Conservation (phyloP, 2,113 vertebrate species). For the Promerops cafer region DNA sequence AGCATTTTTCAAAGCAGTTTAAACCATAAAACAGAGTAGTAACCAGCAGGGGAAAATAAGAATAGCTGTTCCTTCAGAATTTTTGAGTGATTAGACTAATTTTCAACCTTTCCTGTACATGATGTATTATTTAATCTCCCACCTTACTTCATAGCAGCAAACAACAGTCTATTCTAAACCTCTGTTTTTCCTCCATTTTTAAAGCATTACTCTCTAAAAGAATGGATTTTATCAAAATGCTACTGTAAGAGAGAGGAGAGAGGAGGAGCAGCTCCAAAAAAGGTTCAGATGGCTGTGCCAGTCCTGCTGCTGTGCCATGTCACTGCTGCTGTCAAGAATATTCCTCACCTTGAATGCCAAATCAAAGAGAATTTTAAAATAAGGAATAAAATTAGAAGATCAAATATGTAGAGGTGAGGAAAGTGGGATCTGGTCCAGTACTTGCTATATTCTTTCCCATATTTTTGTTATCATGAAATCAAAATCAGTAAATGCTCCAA, state of each 20-base stretch:
- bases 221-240: neutral
- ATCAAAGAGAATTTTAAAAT: slow-evolving; percentile 34
- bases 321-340: neutral
- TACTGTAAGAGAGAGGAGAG: neutral
- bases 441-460: neutral
- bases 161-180: neutral
- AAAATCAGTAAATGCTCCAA: neutral
- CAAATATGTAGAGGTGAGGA: neutral
- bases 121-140: slow-evolving; percentile 30
- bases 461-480: neutral
- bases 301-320: neutral
- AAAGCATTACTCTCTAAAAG: neutral
- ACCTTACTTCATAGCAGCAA: neutral
- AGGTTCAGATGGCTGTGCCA: neutral
- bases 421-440: neutral
- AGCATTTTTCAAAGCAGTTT: slow-evolving; percentile 5
- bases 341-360: neutral
- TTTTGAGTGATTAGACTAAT: slow-evolving; percentile 18
- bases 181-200: neutral
- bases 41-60: neutral
- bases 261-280: neutral
- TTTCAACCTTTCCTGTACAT: neutral
- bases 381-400: neutral
- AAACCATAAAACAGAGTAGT: neutral
- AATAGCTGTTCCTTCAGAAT: neutral